phyloP scores from a whole-genome alignment of 2,797 vertebrate genomes.

The Sarcophilus harrisii region DNA sequence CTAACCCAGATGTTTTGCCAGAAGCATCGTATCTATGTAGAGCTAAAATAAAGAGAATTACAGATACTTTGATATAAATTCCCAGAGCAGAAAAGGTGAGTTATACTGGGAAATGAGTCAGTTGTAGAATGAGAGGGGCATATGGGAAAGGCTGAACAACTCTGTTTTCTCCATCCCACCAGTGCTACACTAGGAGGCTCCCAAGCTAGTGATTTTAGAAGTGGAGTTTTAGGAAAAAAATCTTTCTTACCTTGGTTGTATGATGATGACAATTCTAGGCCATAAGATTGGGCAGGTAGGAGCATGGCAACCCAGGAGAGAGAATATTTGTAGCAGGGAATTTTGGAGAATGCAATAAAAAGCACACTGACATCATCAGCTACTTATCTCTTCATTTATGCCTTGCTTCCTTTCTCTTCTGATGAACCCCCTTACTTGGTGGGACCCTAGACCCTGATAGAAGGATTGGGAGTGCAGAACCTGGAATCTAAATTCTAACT shows the following conservation, averaged over 20 bases:
- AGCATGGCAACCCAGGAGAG: not conserved
- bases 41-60: not conserved
- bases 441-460: not conserved
- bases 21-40: not conserved
- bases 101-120: not conserved
- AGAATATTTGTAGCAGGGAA: not conserved
- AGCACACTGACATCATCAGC: not conserved
- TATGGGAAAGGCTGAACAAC: not conserved
- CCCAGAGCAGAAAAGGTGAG: not conserved
- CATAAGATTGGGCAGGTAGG: not conserved
- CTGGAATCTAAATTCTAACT: not conserved
- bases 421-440: not conserved
- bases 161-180: not conserved
- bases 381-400: not conserved
- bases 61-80: not conserved
- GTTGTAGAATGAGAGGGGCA: not conserved
- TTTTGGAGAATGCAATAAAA: not conserved
- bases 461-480: not conserved
- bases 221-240: not conserved
- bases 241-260: not conserved
- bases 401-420: not conserved
- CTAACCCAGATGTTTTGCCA: not conserved
- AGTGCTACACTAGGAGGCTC: not conserved
- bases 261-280: not conserved
- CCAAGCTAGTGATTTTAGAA: not conserved